phyloP scores from a whole-genome alignment of 2,113 vertebrate genomes.

The Callipepla californica region DNA sequence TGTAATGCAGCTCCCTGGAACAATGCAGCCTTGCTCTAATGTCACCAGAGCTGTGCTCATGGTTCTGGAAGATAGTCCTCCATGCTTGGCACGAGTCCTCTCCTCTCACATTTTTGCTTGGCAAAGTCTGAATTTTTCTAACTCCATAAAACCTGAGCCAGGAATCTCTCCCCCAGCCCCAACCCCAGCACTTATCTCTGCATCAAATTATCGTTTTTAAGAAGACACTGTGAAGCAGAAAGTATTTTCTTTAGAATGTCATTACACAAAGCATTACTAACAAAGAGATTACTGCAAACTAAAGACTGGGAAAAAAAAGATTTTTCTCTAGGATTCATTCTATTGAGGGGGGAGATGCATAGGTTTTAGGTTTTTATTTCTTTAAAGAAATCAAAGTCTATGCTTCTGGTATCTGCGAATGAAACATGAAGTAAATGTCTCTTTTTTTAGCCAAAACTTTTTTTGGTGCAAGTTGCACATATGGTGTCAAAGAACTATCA shows the following conservation, averaged over 20 bases:
- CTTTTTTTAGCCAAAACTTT: conserved; percentile 45
- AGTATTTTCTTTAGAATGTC: conserved; percentile 13
- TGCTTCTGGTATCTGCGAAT: conserved; percentile 8
- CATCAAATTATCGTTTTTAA: conserved; percentile 43
- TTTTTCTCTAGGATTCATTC: background rate
- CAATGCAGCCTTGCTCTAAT: background rate
- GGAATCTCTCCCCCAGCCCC: background rate
- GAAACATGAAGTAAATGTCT: conserved; percentile 37
- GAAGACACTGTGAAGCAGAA: background rate
- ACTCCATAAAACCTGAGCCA: conserved; percentile 7
- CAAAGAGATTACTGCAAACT: background rate
- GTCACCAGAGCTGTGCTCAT: background rate
- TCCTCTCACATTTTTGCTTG: background rate
- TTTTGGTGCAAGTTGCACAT: conserved; percentile 50
- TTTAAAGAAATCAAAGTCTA: background rate
- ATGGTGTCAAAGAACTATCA: conserved; percentile 49
- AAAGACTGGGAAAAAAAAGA: background rate
- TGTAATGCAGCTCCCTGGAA: background rate
- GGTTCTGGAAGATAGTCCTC: conserved; percentile 32
- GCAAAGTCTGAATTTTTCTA: conserved; percentile 20
- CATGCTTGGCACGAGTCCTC: background rate
- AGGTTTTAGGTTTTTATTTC: background rate
- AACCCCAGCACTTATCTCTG: conserved; percentile 4
- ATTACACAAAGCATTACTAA: background rate
- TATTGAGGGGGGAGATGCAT: background rate